phyloP scores from a whole-genome alignment of 2,888 invertebrate genomes.

The Coleophora deauratella region DNA sequence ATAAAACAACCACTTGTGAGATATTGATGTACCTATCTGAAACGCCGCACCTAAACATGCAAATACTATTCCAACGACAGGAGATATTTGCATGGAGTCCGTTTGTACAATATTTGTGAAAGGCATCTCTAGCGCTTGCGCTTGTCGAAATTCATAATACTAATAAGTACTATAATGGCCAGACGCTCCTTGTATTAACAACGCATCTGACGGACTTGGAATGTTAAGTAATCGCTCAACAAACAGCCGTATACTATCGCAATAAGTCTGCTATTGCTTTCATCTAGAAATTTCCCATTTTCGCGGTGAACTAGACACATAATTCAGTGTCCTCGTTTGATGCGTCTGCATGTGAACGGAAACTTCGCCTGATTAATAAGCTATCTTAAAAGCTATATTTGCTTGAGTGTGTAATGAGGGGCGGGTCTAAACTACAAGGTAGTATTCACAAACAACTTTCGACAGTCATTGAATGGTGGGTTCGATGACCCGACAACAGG shows the following conservation, averaged over 20 bases:
- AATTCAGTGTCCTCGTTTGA: constrained; percentile 38
- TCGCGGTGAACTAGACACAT: constrained; percentile 41
- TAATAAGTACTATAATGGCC: constrained; percentile 57
- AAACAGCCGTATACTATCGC: constrained; percentile 30
- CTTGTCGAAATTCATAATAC: constrained; percentile 65
- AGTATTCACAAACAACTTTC: constrained; percentile 62
- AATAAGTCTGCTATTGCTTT: constrained; percentile 30
- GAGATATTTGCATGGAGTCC: constrained; percentile 55
- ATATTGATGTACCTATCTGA: constrained; percentile 15
- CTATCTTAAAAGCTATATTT: constrained; percentile 42
- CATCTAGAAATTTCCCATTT: constrained; percentile 18
- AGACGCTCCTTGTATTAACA: constrained; percentile 51
- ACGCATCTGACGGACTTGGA: constrained; percentile 40
- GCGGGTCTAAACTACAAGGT: constrained; percentile 42
- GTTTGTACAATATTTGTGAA: constrained; percentile 57
- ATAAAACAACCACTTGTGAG: constrained; percentile 13
- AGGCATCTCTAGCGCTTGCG: constrained; percentile 50
- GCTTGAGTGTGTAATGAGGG: constrained; percentile 32
- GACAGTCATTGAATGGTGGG: constrained; percentile 69
- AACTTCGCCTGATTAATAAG: constrained; percentile 43
- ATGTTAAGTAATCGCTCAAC: constrained; percentile 23
- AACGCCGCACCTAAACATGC: constrained; percentile 33
- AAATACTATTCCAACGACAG: constrained; percentile 39
- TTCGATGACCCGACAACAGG: constrained; percentile 61
- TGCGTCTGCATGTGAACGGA: constrained; percentile 31